These are phyloP conservation scores for Clepsis dumicolana DNA, from an alignment of 2,888 invertebrate species.

Conservation along the genomic window DNA sequence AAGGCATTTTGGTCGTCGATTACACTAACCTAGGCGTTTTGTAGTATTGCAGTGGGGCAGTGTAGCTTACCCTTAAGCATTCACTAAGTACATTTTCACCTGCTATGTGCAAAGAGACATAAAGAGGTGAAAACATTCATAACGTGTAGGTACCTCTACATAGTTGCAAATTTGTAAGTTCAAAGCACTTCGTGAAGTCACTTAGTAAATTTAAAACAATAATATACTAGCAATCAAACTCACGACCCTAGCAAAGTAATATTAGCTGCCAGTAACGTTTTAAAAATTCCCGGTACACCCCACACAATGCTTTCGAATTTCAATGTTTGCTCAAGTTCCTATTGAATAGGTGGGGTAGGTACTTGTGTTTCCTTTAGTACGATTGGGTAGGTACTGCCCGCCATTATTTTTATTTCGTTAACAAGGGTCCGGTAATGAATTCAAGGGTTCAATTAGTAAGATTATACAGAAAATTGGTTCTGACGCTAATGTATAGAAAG, in stretches of 20 bases:
- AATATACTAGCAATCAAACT: background rate
- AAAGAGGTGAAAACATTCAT: no score
- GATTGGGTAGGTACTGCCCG: slow-evolving; percentile 19
- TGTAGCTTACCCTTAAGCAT: no score
- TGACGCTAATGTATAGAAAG: slow-evolving; percentile 23
- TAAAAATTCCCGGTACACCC: background rate
- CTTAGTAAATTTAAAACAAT: background rate
- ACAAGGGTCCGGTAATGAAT: slow-evolving; percentile 45
- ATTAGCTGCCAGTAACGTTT: background rate
- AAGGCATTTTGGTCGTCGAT: no score
- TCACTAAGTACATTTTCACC: no score
- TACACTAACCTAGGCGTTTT: no score
- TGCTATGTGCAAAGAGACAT: no score
- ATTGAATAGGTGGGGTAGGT: background rate
- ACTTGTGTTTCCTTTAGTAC: slow-evolving; percentile 10
- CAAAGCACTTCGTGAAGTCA: background rate
- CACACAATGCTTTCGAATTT: background rate
- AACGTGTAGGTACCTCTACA: no score
- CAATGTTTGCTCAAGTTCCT: background rate
- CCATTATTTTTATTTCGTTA: slow-evolving; percentile 36
- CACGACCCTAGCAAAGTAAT: background rate
- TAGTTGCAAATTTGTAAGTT: no score
- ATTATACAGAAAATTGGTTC: slow-evolving; percentile 18
- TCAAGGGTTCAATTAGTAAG: slow-evolving; percentile 37
- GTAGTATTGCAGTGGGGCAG: no score